Base-by-base conservation (phyloP, 2,888 invertebrate species). In the Pristionchus mayeri region DNA sequence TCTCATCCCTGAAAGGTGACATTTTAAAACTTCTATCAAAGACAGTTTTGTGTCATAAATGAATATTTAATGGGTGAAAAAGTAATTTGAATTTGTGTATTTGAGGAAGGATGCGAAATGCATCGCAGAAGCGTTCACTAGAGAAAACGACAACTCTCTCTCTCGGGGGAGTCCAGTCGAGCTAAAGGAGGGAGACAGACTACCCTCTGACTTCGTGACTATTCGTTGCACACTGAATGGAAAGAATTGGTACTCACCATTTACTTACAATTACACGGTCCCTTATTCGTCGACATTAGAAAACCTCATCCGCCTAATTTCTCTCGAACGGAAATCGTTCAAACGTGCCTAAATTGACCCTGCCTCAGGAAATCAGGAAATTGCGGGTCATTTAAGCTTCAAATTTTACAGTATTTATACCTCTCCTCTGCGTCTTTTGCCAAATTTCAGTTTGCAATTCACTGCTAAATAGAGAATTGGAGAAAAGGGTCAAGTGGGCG, bases 101-200 rank as follows among this genome's bases (percentile, higher is more conserved):
- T 81, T 60, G 24, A 57, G 87, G 44, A 86, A 85, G 52, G 85
- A 84, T 2, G 88, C 89, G 0, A 85, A 78, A 21, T 89, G 88
- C 71, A 86, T 84, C 63, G 80, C 86, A 13, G 67, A 60, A 34
- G 87, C 87, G 63, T 87, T 89, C 44, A 37, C 71, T 71, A 78
- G 89, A 34, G 63, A 86, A 21, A 85, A 88, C 44, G 89, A 89
- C 67, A 80, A 86, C 27, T 84, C 87, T 1, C 88, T 88, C 1
- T n/a, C 48, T 27, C 85, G 86, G 85, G 71, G 85, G 84, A 6
- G 54, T 67, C 40, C 44, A 48, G 34, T 85, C 84, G 85, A 85
- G 85, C 40, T 86, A 81, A 71, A 67, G 0, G 52, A 50, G 3
- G 85, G 80, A 40, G 63, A 67, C 11, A 67, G 11, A 30, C 54